phyloP scores from a whole-genome alignment of 1,140 invertebrate species.

The Drosophila setifemur region DNA sequence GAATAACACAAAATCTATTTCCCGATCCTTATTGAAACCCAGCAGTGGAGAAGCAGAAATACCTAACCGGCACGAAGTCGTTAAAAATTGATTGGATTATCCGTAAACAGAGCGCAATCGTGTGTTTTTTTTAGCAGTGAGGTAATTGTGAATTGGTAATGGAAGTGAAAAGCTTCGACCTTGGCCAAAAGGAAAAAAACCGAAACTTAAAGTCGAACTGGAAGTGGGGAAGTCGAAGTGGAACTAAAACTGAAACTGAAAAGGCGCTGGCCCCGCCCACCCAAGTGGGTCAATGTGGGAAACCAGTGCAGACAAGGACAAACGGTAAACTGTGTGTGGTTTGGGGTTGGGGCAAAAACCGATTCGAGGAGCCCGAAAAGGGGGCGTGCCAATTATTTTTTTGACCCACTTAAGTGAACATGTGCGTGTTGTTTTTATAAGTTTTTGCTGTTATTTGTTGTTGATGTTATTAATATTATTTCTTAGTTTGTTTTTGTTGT shows the following conservation, averaged over 20 bases:
- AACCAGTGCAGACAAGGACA: constrained; percentile 34
- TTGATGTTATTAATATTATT: too few relatives aligned
- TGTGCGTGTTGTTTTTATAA: constrained; percentile 65
- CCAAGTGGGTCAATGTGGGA: constrained; percentile 47
- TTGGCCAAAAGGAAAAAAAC: constrained; percentile 12
- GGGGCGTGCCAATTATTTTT: constrained; percentile 70
- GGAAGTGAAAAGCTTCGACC: constrained; percentile 20
- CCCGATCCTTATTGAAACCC: neutral
- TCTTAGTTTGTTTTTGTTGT: constrained; percentile 6
- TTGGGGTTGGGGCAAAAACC: neutral
- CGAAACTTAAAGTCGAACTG: constrained; percentile 5
- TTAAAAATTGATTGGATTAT: constrained; percentile 30
- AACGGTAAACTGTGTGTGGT: neutral
- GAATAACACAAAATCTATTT: too few relatives aligned
- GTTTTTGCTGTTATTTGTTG: constrained; percentile 27
- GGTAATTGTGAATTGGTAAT: constrained; percentile 22
- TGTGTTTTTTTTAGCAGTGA: constrained; percentile 3
- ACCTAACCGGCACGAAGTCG: neutral
- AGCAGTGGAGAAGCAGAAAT: neutral
- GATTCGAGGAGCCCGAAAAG: neutral
- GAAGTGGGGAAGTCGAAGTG: too few relatives aligned
- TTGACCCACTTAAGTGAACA: constrained; percentile 74
- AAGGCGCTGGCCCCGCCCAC: constrained; percentile 11
- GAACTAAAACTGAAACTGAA: neutral
- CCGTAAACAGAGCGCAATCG: constrained; percentile 10